phyloP scores from a whole-genome alignment of 2,113 vertebrate genomes.

The Colossoma macropomum region DNA sequence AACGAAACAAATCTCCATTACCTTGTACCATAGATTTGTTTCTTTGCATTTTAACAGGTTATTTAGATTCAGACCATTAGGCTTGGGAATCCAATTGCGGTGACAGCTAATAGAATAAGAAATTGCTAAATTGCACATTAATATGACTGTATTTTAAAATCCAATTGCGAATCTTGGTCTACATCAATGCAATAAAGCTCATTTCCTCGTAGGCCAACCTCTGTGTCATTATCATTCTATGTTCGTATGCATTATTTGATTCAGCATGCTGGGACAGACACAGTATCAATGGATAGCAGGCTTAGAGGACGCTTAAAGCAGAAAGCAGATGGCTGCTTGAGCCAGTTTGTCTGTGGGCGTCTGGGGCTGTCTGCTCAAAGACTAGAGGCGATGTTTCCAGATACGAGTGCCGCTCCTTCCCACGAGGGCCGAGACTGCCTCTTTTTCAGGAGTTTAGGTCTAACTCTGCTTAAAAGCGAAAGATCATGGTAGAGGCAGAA shows the following conservation, averaged over 20 bases:
- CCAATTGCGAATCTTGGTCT: background rate
- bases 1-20: background rate
- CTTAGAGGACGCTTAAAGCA: constrained; percentile 4
- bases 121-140: constrained; percentile 12
- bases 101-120: background rate
- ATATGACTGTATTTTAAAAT: constrained; percentile 14
- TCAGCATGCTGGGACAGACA: background rate
- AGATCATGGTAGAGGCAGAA: background rate
- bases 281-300: background rate
- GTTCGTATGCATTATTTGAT: constrained; percentile 4
- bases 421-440: background rate
- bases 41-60: constrained; percentile 1
- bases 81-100: constrained; percentile 6
- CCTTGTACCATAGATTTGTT: background rate
- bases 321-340: constrained; percentile 16
- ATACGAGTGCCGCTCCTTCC: background rate
- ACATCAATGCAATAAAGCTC: background rate
- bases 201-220: constrained; percentile 1
- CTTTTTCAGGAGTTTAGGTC: background rate
- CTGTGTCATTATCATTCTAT: background rate
- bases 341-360: constrained; percentile 11
- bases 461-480: background rate
- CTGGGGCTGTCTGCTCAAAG: background rate
- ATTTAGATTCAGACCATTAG: background rate
- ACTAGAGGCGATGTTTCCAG: background rate